Evolutionary conservation across 2,888 invertebrate species (phyloP), one percentile per base, ranked within the genome.

Genomic region (Conops quadrifasciatus): DNA sequence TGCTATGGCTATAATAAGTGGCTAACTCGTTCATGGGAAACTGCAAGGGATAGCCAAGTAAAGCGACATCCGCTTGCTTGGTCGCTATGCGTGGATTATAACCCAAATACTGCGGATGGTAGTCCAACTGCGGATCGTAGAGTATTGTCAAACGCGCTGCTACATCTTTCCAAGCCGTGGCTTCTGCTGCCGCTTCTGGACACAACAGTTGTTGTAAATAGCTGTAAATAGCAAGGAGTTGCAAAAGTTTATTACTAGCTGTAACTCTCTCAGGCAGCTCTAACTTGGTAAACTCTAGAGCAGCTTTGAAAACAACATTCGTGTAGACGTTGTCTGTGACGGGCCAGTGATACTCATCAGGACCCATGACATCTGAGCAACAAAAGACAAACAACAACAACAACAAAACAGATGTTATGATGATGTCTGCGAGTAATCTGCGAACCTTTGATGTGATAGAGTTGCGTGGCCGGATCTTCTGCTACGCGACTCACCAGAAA

Each of bases 261-360:
- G 36, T 47, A 26, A 58, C 16, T 16, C 87, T 85, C 82, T 90
- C 16, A 26, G 24, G 28, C 19, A 28, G n/a, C 16, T 13, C 24
- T 2, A 49, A 68, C 88, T 88, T 86, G 26, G 89, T 89, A 76
- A 90, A 87, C 76, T 89, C 88, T 1, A 90, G 80, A 0, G 89
- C 88, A 71, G 88, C 88, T 49, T 89, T 89, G 47, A 88, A 88
- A 0, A 89, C 87, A 0, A 89, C 88, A 77, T 90, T 90, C 1
- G 90, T 90, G 74, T 88, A 90, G 0, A 85, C 88, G 4, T 89
- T 89, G 72, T 90, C 90, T 24, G 87, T 87, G 1, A 90, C 84
- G 76, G 89, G 88, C 28, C 79, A 84, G 77, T 90, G 89, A 78
- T 90, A 89, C 85, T 90, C 90, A 75, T 90, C 90, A 0, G 90